These are phyloP conservation scores for Drosophila eohydei DNA, from an alignment of 2,888 invertebrate genomes.

Conservation along the genomic window DNA sequence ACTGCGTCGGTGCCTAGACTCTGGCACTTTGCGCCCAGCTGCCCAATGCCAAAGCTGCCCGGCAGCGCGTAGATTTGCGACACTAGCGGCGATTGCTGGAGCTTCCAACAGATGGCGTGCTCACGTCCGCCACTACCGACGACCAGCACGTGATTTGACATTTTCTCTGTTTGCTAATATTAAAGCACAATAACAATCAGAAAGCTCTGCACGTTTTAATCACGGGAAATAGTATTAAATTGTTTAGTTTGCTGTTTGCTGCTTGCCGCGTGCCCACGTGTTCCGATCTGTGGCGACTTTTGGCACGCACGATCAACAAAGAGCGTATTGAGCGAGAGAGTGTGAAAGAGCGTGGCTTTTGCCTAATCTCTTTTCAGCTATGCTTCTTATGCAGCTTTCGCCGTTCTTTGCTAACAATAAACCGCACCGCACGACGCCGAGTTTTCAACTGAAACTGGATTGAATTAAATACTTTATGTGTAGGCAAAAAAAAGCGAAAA, in stretches of 20 bases:
- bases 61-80: conserved; percentile 92
- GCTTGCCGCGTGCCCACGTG: conserved; percentile 60
- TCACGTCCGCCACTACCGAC: conserved; percentile 98
- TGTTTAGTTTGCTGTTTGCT: conserved; percentile 14
- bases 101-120: conserved; percentile 97
- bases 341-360: conserved; percentile 18
- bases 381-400: conserved; percentile 33
- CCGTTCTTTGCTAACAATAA: conserved; percentile 30
- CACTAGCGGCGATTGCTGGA: conserved; percentile 91
- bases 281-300: conserved; percentile 22
- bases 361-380: conserved; percentile 5
- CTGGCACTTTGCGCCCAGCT: conserved; percentile 87
- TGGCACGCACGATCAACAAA: conserved; percentile 3
- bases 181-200: conserved; percentile 13
- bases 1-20: conserved; percentile 85
- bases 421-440: conserved; percentile 58
- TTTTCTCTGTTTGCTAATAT: neutral
- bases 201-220: conserved; percentile 48
- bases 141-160: conserved; percentile 88
- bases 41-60: conserved; percentile 94
- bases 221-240: conserved; percentile 21
- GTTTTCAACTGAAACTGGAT: conserved; percentile 60
- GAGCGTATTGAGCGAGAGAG: conserved; percentile 16
- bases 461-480: conserved; percentile 52
- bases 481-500: conserved; percentile 33